phyloP scores from a whole-genome alignment of 2,888 invertebrate genomes.

The Podotricha telesiphe region DNA sequence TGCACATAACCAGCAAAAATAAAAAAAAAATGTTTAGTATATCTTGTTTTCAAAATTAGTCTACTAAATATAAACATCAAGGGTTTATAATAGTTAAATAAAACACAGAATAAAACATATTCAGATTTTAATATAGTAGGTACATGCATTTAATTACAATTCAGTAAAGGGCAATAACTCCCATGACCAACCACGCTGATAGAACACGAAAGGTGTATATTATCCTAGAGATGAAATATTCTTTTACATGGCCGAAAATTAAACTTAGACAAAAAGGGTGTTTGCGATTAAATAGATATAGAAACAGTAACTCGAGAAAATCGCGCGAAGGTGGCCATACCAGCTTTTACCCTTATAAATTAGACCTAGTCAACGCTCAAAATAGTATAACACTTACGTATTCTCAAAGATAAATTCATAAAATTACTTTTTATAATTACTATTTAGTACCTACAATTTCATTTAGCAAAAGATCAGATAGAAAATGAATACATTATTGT shows the following conservation, averaged over 20 bases:
- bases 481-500: slow-evolving; percentile 40
- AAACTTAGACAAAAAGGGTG: no score
- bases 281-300: not conserved
- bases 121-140: slow-evolving; percentile 45
- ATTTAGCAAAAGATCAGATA: slow-evolving; percentile 35
- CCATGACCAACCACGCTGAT: slow-evolving; percentile 2
- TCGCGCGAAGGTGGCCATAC: not conserved
- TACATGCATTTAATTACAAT: slow-evolving; percentile 53
- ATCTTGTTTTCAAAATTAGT: no score
- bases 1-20: no score
- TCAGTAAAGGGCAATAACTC: slow-evolving; percentile 36
- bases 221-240: not conserved
- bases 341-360: slow-evolving; percentile 45
- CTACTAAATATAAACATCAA: not conserved
- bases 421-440: slow-evolving; percentile 43
- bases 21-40: no score
- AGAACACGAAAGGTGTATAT: not conserved
- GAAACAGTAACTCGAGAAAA: not conserved
- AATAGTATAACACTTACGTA: slow-evolving; percentile 55
- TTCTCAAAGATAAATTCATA: slow-evolving; percentile 42
- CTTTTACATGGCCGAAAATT: no score
- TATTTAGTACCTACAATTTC: slow-evolving; percentile 35
- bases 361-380: slow-evolving; percentile 69
- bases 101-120: slow-evolving; percentile 43
- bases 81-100: not conserved